phyloP scores from a whole-genome alignment of 2,113 vertebrate genomes.

The Chaenocephalus aceratus region DNA sequence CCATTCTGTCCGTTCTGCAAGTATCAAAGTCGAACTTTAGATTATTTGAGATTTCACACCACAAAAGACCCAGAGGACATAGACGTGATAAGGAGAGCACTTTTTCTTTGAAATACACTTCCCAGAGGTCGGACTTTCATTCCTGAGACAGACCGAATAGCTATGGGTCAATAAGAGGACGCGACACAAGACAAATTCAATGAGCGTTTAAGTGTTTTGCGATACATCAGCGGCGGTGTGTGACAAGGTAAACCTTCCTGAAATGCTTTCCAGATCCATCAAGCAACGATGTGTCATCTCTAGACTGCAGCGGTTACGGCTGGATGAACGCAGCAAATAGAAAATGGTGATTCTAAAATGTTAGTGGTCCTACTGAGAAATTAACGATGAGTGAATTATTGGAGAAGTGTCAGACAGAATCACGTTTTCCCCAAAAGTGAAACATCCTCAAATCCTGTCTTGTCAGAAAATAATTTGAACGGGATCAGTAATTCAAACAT shows the following conservation, averaged over 20 bases:
- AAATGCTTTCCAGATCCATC: constrained; percentile 46
- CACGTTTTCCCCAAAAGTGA: constrained; percentile 4
- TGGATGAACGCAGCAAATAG: constrained; percentile 40
- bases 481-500: constrained; percentile 7
- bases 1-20: not conserved
- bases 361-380: constrained; percentile 22
- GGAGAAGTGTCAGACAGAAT: constrained; percentile 20
- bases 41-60: constrained; percentile 2
- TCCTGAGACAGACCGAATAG: constrained; percentile 13
- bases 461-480: constrained; percentile 14
- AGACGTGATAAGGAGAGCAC: no score
- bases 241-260: no score
- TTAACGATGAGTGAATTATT: constrained; percentile 12
- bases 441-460: not conserved
- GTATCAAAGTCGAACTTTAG: constrained; percentile 3
- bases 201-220: constrained; percentile 21
- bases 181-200: constrained; percentile 19
- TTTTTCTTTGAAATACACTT: no score
- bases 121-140: constrained; percentile 23
- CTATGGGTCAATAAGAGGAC: constrained; percentile 12
- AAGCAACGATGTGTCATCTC: constrained; percentile 29
- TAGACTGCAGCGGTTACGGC: constrained; percentile 15
- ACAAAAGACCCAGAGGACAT: constrained; percentile 7
- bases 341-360: constrained; percentile 27
- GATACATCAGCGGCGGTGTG: constrained; percentile 23